These are phyloP conservation scores for Scaptodrosophila latifasciaeformis DNA, from an alignment of 2,888 invertebrate species.

Conservation along the genomic window DNA sequence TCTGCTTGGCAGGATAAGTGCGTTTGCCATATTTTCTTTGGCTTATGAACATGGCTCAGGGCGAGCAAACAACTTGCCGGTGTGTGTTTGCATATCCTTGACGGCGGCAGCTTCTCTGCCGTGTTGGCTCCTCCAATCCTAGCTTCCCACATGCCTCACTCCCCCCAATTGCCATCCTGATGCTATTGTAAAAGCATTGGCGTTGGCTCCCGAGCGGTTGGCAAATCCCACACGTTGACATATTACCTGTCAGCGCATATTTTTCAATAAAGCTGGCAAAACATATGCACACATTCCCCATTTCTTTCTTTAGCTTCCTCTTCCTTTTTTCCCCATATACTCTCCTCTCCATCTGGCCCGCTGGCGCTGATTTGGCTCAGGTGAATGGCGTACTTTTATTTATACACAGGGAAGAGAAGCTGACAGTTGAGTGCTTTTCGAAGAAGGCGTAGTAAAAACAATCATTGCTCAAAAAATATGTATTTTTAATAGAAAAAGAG, in stretches of 20 bases:
- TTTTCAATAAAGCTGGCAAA: slow-evolving; percentile 68
- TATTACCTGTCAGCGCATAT: slow-evolving; percentile 69
- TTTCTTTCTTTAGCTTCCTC: not conserved
- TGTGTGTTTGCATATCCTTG: slow-evolving; percentile 35
- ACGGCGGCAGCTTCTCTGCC: slow-evolving; percentile 7
- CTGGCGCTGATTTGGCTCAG: slow-evolving; percentile 5
- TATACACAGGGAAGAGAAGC: not conserved
- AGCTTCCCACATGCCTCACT: no score
- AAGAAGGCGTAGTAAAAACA: not conserved
- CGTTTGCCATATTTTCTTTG: slow-evolving; percentile 56
- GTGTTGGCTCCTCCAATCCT: not conserved
- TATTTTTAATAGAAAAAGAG: not conserved
- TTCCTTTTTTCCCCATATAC: no score
- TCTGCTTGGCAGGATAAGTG: slow-evolving; percentile 38
- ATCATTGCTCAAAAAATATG: slow-evolving; percentile 1
- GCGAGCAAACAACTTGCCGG: slow-evolving; percentile 40
- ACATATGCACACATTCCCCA: slow-evolving; percentile 43
- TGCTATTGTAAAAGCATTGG: not conserved
- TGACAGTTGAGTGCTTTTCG: not conserved
- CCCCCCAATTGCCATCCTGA: no score
- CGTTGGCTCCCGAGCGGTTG: slow-evolving; percentile 22
- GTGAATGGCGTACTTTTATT: slow-evolving; percentile 6
- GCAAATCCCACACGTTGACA: slow-evolving; percentile 66
- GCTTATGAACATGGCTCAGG: slow-evolving; percentile 42
- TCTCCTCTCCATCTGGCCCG: slow-evolving; percentile 16